A percentile compares a stretch with the other conserved stretches of the same genome.
Evolutionary conservation across 2,113 vertebrate species (phyloP).

Genomic region (Lepus americanus): DNA sequence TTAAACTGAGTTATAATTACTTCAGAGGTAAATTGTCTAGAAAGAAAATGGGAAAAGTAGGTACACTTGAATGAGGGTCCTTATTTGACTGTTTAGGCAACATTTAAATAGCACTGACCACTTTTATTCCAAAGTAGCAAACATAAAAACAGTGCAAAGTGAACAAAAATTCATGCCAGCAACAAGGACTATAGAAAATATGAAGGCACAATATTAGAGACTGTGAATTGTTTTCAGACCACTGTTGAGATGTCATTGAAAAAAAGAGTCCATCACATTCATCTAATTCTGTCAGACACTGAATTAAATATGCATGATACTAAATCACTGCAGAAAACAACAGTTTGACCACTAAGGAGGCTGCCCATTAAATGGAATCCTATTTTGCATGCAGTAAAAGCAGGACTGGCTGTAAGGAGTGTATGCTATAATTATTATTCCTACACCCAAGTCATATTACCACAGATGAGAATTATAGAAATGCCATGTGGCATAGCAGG

Average conservation of each 20-base stretch:
- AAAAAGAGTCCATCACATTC: constrained; percentile 20
- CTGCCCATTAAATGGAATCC: not conserved
- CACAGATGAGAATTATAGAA: constrained; percentile 3
- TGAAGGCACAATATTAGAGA: constrained; percentile 12
- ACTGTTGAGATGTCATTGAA: constrained; percentile 27
- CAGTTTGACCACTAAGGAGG: constrained; percentile 2
- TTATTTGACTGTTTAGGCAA: not conserved
- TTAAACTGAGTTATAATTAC: constrained; percentile 48
- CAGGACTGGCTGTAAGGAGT: not conserved
- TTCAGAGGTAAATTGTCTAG: constrained; percentile 9
- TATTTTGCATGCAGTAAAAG: constrained; percentile 14
- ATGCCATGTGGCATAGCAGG: not conserved
- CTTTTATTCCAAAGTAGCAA: constrained; percentile 34
- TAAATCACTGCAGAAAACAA: constrained; percentile 14
- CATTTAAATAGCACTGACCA: not conserved
- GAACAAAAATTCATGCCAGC: constrained; percentile 10
- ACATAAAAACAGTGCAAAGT: not conserved
- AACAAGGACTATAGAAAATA: constrained; percentile 2
- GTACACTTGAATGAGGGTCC: not conserved
- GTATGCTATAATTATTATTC: not conserved
- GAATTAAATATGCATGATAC: constrained; percentile 23
- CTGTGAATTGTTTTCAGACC: constrained; percentile 55
- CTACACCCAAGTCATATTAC: constrained; percentile 20
- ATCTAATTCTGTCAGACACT: constrained; percentile 26
- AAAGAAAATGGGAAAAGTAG: constrained; percentile 29